Evolutionary conservation across 2,888 invertebrate species (phyloP), one percentile per base, ranked within the genome.

Genomic region (Poecilobothrus nobilitatus): DNA sequence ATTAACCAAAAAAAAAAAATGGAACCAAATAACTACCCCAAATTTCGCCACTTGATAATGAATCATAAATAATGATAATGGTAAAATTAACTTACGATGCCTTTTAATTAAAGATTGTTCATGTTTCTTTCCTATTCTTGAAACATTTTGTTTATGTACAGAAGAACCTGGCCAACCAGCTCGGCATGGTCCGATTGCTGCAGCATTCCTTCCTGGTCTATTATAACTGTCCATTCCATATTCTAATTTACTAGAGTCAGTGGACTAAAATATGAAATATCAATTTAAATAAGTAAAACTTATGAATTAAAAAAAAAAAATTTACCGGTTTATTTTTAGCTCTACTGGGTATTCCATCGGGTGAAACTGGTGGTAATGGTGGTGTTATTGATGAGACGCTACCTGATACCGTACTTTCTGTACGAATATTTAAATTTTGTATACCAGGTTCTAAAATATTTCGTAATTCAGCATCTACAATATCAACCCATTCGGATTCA

Each of bases 401-500:
- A 74, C 87, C 88, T 73, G 87, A 88, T 15, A 87, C 79, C 1
- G 86, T 87, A 0, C 90, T 90, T 10, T 86, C 86, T 73, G 86
- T 80, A 68, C 83, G 85, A 68, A 88, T 80, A 61, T 87, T 82
- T 78, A 88, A 79, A 73, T 84, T 84, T n/a, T 89, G 87, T 68
- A 90, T 81, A 78, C 89, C 88, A 1, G 91, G 91, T 76, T 91
- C 91, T 72, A 91, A 79, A 76, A 91, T 91, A 78, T 90, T 89
- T 21, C 91, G 84, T 27, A 92, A 83, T 78, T 92, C 92, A 65
- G 89, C 90, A 78, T 92, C 91, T 12, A 91, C 91, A 66, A 91
- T 86, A 74, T 91, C 91, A 1, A 90, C 90, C 92, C 92, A 92
- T 80, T 91, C 91, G 41, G 89, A 87, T 75, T 91, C 90, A 73